These are phyloP conservation scores for Petrocephalus microphthalmus DNA, from an alignment of 2,113 vertebrate species.

Conservation along the genomic window DNA sequence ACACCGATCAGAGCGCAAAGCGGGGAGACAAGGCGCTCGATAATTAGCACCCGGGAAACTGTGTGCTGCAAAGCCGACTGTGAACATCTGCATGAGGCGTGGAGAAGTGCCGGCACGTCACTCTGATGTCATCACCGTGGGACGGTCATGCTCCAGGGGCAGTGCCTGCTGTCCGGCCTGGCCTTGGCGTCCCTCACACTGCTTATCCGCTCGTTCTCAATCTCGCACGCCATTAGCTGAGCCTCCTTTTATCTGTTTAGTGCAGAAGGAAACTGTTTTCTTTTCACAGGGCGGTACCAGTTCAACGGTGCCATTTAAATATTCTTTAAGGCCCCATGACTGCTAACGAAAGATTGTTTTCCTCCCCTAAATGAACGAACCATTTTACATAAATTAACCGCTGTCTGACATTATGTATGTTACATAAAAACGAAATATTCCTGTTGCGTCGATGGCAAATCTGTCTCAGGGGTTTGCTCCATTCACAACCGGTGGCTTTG, in stretches of 20 bases:
- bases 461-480: background rate
- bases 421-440: background rate
- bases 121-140: constrained; percentile 29
- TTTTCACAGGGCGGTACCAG: constrained; percentile 36
- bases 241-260: constrained; percentile 46
- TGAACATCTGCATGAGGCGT: constrained; percentile 27
- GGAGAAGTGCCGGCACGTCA: constrained; percentile 30
- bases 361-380: constrained; percentile 4
- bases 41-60: constrained; percentile 1
- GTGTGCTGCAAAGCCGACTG: background rate
- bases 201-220: constrained; percentile 31
- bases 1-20: background rate
- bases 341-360: constrained; percentile 26
- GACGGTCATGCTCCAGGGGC: constrained; percentile 33
- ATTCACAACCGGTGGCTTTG: background rate
- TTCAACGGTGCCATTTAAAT: constrained; percentile 31
- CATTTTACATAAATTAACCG: constrained; percentile 15
- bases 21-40: background rate
- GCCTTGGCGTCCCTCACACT: constrained; percentile 25
- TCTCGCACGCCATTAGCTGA: constrained; percentile 51
- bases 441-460: background rate
- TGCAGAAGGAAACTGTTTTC: constrained; percentile 30
- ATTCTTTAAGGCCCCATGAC: constrained; percentile 37
- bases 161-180: background rate
- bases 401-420: background rate